These are phyloP conservation scores for Nasonovia ribisnigri DNA, from an alignment of 2,888 invertebrate species.

Conservation along the genomic window DNA sequence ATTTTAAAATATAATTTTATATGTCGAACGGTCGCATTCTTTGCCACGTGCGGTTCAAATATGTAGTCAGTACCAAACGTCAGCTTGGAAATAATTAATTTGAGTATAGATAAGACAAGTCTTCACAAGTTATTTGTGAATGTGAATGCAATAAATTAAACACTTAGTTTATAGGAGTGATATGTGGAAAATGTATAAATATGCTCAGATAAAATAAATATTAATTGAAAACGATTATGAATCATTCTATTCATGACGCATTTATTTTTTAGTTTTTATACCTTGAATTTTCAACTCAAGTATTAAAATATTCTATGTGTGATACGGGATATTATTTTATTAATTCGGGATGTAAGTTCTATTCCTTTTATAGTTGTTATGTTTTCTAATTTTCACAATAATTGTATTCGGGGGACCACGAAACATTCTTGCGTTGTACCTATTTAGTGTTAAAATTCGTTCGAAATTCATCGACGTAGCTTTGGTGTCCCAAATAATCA, in stretches of 20 bases:
- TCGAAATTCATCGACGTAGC: not conserved
- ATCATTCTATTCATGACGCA: not conserved
- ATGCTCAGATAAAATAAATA: not conserved
- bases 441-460: not conserved
- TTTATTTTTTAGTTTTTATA: not conserved
- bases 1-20: not conserved
- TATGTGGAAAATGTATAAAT: not conserved
- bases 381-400: not conserved
- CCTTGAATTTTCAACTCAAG: not conserved
- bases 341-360: not conserved
- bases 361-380: not conserved
- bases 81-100: not conserved
- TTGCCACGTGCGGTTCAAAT: not conserved
- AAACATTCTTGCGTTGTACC: too few relatives aligned
- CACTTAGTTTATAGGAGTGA: not conserved
- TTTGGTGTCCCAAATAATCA: not conserved
- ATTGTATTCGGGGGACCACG: not conserved
- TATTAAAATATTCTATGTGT: not conserved
- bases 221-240: not conserved
- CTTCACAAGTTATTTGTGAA: not conserved
- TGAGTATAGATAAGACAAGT: not conserved
- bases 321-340: not conserved
- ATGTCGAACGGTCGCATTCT: not conserved
- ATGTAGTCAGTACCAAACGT: not conserved
- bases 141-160: not conserved